These are phyloP conservation scores for Silurus glanis DNA, from an alignment of 2,113 vertebrate genomes.

Conservation along the genomic window DNA sequence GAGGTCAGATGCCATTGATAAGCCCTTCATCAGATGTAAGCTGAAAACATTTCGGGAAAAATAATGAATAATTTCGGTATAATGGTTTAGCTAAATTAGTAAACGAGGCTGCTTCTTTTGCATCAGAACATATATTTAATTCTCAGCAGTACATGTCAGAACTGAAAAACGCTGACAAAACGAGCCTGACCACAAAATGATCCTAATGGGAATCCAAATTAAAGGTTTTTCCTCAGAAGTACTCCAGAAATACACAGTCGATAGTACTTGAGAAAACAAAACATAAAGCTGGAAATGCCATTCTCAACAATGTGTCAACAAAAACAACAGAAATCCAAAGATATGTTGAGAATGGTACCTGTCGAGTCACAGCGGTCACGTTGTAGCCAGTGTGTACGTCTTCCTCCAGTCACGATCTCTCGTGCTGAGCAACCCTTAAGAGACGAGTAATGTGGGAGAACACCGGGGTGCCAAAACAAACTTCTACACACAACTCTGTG, in stretches of 20 bases:
- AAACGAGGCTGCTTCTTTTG: background rate
- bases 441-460: constrained; percentile 25
- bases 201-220: background rate
- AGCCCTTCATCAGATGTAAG: background rate
- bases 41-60: background rate
- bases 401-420: constrained; percentile 9
- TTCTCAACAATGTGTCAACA: background rate
- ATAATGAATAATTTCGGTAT: background rate
- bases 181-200: background rate
- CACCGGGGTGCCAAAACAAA: constrained; percentile 30
- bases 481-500: constrained; percentile 33
- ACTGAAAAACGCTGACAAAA: background rate
- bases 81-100: background rate
- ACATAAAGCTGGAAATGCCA: background rate
- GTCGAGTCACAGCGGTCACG: background rate
- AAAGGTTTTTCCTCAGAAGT: background rate
- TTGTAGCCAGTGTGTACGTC: background rate
- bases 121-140: background rate
- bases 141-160: too few relatives aligned
- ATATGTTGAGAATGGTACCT: background rate
- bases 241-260: background rate
- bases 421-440: background rate
- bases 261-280: background rate
- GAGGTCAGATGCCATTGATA: background rate
- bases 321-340: background rate